Evolutionary conservation across 2,113 vertebrate genomes (phyloP).

Genomic region (Spheniscus mendiculus): DNA sequence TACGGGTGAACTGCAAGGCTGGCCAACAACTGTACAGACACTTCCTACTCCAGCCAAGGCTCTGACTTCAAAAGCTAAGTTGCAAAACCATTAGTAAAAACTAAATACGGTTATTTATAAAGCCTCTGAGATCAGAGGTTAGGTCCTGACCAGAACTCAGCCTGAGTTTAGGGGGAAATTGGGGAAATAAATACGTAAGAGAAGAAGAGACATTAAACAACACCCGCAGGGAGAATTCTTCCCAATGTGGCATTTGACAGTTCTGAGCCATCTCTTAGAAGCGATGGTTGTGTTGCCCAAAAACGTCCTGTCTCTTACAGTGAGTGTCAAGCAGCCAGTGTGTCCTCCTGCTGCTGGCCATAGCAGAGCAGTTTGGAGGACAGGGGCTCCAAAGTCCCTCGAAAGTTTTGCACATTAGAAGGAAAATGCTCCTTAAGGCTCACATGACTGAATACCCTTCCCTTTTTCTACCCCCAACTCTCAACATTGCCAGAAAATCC

Average conservation of each 20-base stretch:
- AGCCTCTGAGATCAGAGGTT: background rate
- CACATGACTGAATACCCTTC: background rate
- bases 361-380: accelerated
- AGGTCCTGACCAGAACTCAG: background rate
- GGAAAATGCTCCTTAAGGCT: background rate
- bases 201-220: background rate
- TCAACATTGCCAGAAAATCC: background rate
- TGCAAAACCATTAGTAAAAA: background rate
- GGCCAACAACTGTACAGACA: background rate
- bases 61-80: background rate
- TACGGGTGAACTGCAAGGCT: background rate
- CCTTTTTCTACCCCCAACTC: background rate
- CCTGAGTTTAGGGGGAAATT: background rate
- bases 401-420: background rate
- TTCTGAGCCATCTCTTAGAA: background rate
- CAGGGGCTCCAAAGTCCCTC: background rate
- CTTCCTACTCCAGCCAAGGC: background rate
- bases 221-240: background rate
- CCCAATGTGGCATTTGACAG: background rate
- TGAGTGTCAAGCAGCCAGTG: accelerated
- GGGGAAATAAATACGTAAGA: background rate
- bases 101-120: background rate
- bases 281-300: background rate
- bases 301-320: background rate
- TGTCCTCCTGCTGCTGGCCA: background rate